phyloP scores from a whole-genome alignment of 2,113 vertebrate genomes.

The Trinectes maculatus region DNA sequence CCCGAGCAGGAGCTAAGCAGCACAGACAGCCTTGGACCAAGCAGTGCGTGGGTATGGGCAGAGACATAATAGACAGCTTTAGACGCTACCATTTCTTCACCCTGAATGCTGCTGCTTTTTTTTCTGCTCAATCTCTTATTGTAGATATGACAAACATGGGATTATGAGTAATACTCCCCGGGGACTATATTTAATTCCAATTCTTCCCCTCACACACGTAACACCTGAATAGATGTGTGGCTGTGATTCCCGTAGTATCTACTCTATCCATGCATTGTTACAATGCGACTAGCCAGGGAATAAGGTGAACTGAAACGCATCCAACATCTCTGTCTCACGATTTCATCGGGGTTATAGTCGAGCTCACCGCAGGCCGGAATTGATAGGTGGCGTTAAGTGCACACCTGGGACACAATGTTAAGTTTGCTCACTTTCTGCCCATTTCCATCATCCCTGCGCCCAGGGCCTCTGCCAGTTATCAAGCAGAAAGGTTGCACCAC shows the following conservation, averaged over 20 bases:
- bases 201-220: slow-evolving; percentile 27
- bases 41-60: slow-evolving; percentile 63
- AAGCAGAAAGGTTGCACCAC: slow-evolving; percentile 19
- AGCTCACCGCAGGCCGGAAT: slow-evolving; percentile 46
- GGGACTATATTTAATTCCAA: slow-evolving; percentile 49
- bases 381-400: slow-evolving; percentile 63
- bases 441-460: slow-evolving; percentile 36
- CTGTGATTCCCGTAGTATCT: slow-evolving; percentile 40
- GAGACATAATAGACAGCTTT: slow-evolving; percentile 61
- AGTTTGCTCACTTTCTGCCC: slow-evolving; percentile 32
- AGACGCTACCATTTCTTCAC: slow-evolving; percentile 44
- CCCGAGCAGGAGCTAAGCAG: slow-evolving; percentile 53
- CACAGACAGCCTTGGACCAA: slow-evolving; percentile 72
- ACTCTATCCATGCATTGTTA: slow-evolving; percentile 55
- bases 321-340: slow-evolving; percentile 64
- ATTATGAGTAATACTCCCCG: slow-evolving; percentile 38
- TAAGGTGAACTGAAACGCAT: slow-evolving; percentile 58
- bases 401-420: slow-evolving; percentile 67
- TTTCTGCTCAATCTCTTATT: slow-evolving; percentile 21
- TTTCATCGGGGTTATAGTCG: slow-evolving; percentile 68
- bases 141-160: slow-evolving; percentile 38
- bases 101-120: slow-evolving; percentile 28
- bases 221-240: slow-evolving; percentile 56
- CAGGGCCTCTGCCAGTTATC: slow-evolving; percentile 45
- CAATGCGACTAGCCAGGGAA: slow-evolving; percentile 57